Percentiles rank a stretch among this genome's conserved stretches.
These are phyloP conservation scores for Pterostichus madidus DNA, from an alignment of 2,888 invertebrate genomes.

Conservation along the genomic window DNA sequence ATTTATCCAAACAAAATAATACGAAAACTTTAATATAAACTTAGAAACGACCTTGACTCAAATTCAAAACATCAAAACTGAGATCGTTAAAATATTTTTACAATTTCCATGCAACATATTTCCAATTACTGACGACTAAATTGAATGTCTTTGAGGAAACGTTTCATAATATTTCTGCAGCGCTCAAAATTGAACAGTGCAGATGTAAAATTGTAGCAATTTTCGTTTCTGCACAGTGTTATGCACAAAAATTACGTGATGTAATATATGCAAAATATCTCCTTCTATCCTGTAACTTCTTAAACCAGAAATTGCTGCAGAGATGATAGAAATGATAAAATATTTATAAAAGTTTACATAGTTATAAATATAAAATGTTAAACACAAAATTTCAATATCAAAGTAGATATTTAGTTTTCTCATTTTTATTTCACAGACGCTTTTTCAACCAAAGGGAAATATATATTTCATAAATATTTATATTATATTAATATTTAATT, in stretches of 20 bases:
- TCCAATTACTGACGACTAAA: not conserved
- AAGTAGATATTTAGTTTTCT: not conserved
- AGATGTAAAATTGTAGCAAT: slow-evolving; percentile 35
- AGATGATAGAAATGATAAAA: slow-evolving; percentile 28
- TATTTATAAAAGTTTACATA: slow-evolving; percentile 30
- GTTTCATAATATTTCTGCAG: slow-evolving; percentile 5
- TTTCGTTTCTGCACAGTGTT: slow-evolving; percentile 14
- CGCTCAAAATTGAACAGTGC: slow-evolving; percentile 20
- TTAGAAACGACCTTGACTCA: not conserved
- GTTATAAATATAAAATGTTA: slow-evolving; percentile 23
- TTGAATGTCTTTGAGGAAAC: not conserved
- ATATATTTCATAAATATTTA: not conserved
- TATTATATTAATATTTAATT: not conserved
- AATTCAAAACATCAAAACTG: not conserved
- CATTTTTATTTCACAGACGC: not conserved
- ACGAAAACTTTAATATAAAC: not conserved
- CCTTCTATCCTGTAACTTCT: slow-evolving; percentile 13
- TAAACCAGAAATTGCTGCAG: slow-evolving; percentile 21
- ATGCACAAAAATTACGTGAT: slow-evolving; percentile 5
- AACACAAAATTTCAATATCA: slow-evolving; percentile 5
- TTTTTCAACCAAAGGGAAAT: not conserved
- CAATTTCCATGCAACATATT: not conserved
- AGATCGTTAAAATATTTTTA: slow-evolving; percentile 7
- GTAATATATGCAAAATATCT: slow-evolving; percentile 46
- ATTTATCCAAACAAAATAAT: not conserved